Evolutionary conservation across 2,797 vertebrate species (phyloP), one percentile per base, ranked within the genome.

Genomic region (Anguilla marmorata): DNA sequence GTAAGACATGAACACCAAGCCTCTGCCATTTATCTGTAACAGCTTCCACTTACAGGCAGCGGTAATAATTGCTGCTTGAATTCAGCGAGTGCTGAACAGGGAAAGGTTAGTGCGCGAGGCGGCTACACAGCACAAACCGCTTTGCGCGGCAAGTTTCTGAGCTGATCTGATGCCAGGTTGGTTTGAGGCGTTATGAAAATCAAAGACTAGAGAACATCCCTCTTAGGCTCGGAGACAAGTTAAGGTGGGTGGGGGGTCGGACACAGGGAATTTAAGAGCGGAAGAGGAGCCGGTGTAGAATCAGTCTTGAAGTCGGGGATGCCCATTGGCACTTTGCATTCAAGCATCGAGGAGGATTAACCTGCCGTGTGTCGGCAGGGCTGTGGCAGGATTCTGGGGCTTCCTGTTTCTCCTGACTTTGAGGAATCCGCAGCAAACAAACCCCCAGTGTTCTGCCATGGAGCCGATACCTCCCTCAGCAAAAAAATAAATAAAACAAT

Each of bases 351-450:
- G 93, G 90, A 93, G 92, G 91, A 92, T 92, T 92, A 88, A 94
- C 93, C 94, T 92, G 94, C 93, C 52, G 88, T 63, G 69, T 30
- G 27, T 52, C 45, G 86, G 92, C 91, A 24, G 89, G 69, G 82
- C 88, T 91, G 93, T 87, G 91, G 90, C 92, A 93, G 93, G 94
- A 95, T 94, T 94, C 93, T 92, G 86, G 87, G 91, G 93, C 94
- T 95, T 96, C 94, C 94, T 92, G 92, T 95, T 96, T 96, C 94
- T 95, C 93, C 94, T 95, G 94, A 96, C 94, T 95, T 95, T 95
- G 93, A 96, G 95, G 95, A 96, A 96, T 95, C 92, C 94, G 90
- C 89, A 33, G 93, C 91, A 92, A 94, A 90, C 92, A 88, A 94
- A 95, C 94, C 95, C 95, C 95, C 95, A 92, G 87, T 21, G 94